phyloP scores from a whole-genome alignment of 1,140 invertebrate genomes.

The Pachypeltis micranthus region DNA sequence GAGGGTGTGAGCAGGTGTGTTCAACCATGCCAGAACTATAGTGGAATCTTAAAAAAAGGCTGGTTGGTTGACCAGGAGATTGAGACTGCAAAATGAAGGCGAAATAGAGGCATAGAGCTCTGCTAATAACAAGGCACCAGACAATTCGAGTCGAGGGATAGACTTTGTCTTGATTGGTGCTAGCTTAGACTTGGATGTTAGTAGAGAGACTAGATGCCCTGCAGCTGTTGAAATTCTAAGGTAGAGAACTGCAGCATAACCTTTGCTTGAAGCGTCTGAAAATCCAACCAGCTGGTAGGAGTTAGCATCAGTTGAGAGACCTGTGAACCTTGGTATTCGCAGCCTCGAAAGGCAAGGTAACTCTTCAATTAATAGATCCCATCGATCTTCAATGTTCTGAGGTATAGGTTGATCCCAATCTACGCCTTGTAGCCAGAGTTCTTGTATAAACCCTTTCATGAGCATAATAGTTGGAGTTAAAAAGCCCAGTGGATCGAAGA shows the following conservation, averaged over 20 bases:
- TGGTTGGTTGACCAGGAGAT: background rate
- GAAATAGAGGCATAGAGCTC: slow-evolving; percentile 18
- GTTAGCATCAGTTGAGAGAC: background rate
- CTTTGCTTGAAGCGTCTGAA: slow-evolving; percentile 28
- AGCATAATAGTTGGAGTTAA: slow-evolving; percentile 25
- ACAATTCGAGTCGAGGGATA: slow-evolving; percentile 33
- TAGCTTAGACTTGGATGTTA: slow-evolving; percentile 34
- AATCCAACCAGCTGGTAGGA: slow-evolving; percentile 29
- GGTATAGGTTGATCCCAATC: slow-evolving; percentile 30
- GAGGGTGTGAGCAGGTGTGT: slow-evolving; percentile 26
- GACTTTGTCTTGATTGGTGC: slow-evolving; percentile 33
- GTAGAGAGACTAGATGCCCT: slow-evolving; percentile 15
- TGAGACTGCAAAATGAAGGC: background rate
- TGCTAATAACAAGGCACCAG: slow-evolving; percentile 29
- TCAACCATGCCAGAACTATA: slow-evolving; percentile 27
- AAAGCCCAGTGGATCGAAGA: slow-evolving; percentile 33
- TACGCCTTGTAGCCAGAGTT: slow-evolving; percentile 26
- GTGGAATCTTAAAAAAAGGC: slow-evolving; percentile 25
- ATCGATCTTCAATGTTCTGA: background rate
- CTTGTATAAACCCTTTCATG: slow-evolving; percentile 28
- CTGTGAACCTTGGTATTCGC: background rate
- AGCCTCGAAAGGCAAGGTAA: background rate
- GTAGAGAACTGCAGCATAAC: slow-evolving; percentile 29
- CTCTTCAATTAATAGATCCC: background rate
- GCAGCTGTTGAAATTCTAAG: background rate